phyloP scores from a whole-genome alignment of 1,140 invertebrate genomes.

The Vollenhovia emeryi region DNA sequence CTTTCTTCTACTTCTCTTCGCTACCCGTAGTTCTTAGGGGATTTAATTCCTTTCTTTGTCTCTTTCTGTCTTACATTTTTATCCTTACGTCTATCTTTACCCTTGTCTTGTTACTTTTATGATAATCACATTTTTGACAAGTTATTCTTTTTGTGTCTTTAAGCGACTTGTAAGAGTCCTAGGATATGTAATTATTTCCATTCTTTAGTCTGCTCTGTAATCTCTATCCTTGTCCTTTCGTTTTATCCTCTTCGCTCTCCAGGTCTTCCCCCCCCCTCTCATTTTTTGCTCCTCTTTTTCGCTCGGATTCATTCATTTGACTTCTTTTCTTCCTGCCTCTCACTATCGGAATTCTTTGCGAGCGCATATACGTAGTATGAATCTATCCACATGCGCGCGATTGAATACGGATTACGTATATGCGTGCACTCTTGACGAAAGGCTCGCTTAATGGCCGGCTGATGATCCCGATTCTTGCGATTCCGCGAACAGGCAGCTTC shows the following conservation, averaged over 20 bases:
- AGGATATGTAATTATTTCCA: constrained; percentile 33
- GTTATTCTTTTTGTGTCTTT: constrained; percentile 13
- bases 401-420: not conserved
- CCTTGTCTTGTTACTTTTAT: constrained; percentile 14
- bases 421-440: not conserved
- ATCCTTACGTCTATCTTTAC: not conserved
- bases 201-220: constrained; percentile 20
- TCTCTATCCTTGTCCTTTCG: not conserved
- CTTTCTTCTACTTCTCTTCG: not conserved
- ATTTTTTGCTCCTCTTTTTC: not conserved
- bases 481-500: constrained; percentile 7
- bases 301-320: constrained; percentile 40
- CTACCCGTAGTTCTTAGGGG: constrained; percentile 37
- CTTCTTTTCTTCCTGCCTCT: constrained; percentile 6
- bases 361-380: not conserved
- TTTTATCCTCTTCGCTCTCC: constrained; percentile 9
- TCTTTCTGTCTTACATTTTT: constrained; percentile 51
- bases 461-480: constrained; percentile 36
- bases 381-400: not conserved
- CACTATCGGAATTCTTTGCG: not conserved
- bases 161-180: not conserved
- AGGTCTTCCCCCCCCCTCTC: not conserved
- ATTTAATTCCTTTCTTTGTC: constrained; percentile 45
- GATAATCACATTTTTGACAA: constrained; percentile 8
- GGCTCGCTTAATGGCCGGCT: constrained; percentile 8